Evolutionary conservation across 2,888 invertebrate genomes (phyloP), one percentile per base, ranked within the genome.

Genomic region (Chymomyza procnemis): DNA sequence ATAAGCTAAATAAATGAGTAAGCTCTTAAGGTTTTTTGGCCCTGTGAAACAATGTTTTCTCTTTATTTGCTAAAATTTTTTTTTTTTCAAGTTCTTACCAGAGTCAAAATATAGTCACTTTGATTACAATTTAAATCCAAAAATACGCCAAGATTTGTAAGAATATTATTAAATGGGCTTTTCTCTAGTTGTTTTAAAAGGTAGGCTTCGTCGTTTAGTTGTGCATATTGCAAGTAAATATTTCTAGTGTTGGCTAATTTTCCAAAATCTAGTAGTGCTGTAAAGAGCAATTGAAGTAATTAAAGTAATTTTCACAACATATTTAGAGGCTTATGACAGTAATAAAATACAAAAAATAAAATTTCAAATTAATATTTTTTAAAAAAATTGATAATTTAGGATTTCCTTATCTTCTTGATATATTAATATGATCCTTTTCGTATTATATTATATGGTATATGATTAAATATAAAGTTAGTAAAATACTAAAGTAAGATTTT

Each of bases 121-220:
- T 67, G 59, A 12, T 66, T 64, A 22, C 90, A 90, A 62, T 80
- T 82, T 5, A 88, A 75, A 66, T 90, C 89, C 22, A 90, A 46
- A 65, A 75, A 84, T 41, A 88, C 67, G 1, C 87, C 90, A 55
- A 89, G 64, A 19, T 66, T 73, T 0, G 71, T 66, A 6, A 76
- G 9, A 34, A 9, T 9, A 34, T 34, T 6, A 12, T 6, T 34
- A 34, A 34, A 34, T 34, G 34, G 34, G 1, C 72, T 66, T 18
- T 67, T 57, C 19, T 74, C 16, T 12, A 84, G 64, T 3, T 71
- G 60, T 9, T 66, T 54, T 8, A 46, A 1, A 48, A 52, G 41
- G 1, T n/a, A 3, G 8, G 22, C 12, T 1, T 12, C 14, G 0
- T 41, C 6, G 54, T 70, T 60, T 0, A 88, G 41, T 30, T 69